A percentile compares a stretch with the other conserved stretches of the same genome.
These are phyloP conservation scores for Alcis repandata DNA, from an alignment of 2,888 invertebrate genomes.

Conservation along the genomic window DNA sequence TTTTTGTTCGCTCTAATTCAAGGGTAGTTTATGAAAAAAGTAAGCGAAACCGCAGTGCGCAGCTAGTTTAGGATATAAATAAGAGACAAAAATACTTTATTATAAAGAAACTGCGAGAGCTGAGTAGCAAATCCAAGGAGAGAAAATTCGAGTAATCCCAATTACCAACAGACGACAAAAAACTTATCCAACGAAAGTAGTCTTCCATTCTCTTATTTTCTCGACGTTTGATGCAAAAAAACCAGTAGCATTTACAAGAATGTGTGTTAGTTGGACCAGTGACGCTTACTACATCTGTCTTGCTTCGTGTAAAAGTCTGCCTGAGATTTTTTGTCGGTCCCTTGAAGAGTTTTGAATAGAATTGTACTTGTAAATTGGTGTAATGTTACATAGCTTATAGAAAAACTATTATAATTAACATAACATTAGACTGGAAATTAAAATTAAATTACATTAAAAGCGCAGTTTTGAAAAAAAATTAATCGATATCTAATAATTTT, in stretches of 20 bases:
- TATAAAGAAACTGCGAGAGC: too few species aligned
- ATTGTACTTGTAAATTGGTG: background rate
- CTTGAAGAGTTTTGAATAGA: background rate
- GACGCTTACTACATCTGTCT: constrained; percentile 31
- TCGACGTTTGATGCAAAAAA: constrained; percentile 13
- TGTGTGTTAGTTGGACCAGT: constrained; percentile 27
- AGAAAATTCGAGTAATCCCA: constrained; percentile 13
- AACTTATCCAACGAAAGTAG: constrained; percentile 4
- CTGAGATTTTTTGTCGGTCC: constrained; percentile 22
- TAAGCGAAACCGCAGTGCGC: too few species aligned
- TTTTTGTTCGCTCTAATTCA: too few species aligned
- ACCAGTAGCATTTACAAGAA: constrained; percentile 25
- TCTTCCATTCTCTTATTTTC: constrained; percentile 8
- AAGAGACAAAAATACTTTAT: too few species aligned
- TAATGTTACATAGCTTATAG: background rate
- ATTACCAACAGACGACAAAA: constrained; percentile 7
- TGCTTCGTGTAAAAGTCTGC: constrained; percentile 9
- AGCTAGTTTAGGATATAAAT: too few species aligned
- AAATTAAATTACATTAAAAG: too few species aligned
- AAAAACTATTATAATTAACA: too few species aligned
- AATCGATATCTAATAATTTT: too few species aligned
- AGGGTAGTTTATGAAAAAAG: too few species aligned
- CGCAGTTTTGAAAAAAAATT: too few species aligned
- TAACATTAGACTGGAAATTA: too few species aligned
- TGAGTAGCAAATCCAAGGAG: background rate